A percentile compares a stretch with the other conserved stretches of the same genome.
phyloP scores from a whole-genome alignment of 35 echinoderm and acorn worm species.

The Holothuria glaberrima region DNA sequence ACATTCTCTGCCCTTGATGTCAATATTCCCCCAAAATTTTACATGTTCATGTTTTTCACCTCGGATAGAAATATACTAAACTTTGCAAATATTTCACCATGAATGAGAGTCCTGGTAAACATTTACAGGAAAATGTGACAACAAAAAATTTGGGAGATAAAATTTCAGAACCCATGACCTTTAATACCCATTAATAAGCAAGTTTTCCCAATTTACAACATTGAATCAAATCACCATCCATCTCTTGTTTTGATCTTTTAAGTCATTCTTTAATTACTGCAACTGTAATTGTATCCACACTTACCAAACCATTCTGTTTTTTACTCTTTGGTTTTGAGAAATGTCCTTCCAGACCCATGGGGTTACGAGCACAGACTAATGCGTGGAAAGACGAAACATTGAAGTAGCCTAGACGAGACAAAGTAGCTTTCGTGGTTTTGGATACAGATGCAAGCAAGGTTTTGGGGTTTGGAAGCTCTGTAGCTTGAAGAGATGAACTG shows the following conservation, averaged over 20 bases:
- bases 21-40: too few relatives aligned
- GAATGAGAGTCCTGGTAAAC: too few relatives aligned
- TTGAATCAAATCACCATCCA: neutral
- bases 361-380: slow-evolving; percentile 90
- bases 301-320: slow-evolving; percentile 83
- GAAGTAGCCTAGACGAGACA: slow-evolving; percentile 89
- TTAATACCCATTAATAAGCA: too few relatives aligned
- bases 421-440: slow-evolving; percentile 85
- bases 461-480: slow-evolving; percentile 98
- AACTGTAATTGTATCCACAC: neutral
- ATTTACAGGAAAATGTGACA: too few relatives aligned
- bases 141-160: too few relatives aligned
- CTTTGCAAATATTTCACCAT: too few relatives aligned
- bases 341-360: slow-evolving; percentile 79
- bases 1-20: too few relatives aligned
- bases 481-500: slow-evolving; percentile 91
- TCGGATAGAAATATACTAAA: too few relatives aligned
- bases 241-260: neutral
- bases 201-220: too few relatives aligned
- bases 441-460: slow-evolving; percentile 86
- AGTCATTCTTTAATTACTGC: neutral
- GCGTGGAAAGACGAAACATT: slow-evolving; percentile 96
- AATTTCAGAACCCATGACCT: too few relatives aligned
- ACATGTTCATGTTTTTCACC: too few relatives aligned
- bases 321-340: slow-evolving; percentile 93